A percentile compares a stretch with the other conserved stretches of the same genome.
These are phyloP conservation scores for Coboldia fuscipes DNA, from an alignment of 1,140 invertebrate species.

Conservation along the genomic window DNA sequence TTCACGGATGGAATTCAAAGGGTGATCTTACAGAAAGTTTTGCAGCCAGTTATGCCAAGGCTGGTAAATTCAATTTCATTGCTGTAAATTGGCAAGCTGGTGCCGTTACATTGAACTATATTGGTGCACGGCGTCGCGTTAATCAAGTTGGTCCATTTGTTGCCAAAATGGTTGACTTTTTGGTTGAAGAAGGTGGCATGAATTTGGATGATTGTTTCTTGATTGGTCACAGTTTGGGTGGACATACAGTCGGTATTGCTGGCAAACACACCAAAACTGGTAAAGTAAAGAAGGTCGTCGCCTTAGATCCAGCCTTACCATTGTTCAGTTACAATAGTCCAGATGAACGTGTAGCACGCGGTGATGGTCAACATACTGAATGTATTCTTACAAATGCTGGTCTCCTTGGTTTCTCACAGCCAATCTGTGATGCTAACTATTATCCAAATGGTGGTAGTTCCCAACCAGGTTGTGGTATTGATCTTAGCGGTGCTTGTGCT, in stretches of 20 bases:
- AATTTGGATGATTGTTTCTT: background rate
- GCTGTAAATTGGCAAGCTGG: background rate
- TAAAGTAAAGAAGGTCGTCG: conserved; percentile 6
- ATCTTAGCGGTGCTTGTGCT: conserved; percentile 20
- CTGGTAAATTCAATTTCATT: conserved; percentile 1
- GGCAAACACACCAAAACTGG: conserved; percentile 9
- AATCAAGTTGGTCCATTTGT: background rate
- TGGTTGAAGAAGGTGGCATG: background rate
- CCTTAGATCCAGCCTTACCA: conserved; percentile 27
- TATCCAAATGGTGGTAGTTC: conserved; percentile 25
- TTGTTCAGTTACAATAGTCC: conserved; percentile 20
- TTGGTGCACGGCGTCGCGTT: background rate
- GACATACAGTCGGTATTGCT: conserved; percentile 15
- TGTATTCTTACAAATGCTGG: conserved; percentile 32
- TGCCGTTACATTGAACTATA: background rate
- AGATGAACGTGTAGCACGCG: too few species aligned
- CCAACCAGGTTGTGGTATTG: conserved; percentile 29
- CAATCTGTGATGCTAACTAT: conserved; percentile 27
- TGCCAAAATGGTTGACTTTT: background rate
- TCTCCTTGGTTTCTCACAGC: conserved; percentile 24
- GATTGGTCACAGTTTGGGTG: conserved; percentile 13
- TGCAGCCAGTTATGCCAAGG: background rate
- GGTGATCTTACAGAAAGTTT: background rate
- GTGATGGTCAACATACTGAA: too few species aligned
- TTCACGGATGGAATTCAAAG: background rate